Conservation (phyloP, 2,797 vertebrate species). For the Brotula barbata region DNA sequence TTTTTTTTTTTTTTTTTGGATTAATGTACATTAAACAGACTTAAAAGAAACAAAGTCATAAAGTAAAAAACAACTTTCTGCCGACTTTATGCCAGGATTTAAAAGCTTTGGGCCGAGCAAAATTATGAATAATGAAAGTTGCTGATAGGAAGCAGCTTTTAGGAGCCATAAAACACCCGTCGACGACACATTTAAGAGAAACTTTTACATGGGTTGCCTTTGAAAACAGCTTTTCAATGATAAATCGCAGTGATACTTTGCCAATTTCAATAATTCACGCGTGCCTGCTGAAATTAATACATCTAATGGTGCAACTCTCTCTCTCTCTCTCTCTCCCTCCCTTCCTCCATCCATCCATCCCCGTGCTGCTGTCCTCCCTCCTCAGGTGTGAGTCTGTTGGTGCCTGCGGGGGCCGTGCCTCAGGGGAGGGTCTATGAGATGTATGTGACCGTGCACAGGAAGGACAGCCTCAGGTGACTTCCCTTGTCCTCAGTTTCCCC, state of each 20-base stretch:
- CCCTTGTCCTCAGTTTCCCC: conserved; percentile 5
- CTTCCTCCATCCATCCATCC: conserved; percentile 24
- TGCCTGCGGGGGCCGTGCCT: conserved; percentile 91
- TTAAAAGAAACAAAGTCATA: conserved; percentile 1
- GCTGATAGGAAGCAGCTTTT: conserved; percentile 43
- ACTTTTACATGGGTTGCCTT: conserved; percentile 32
- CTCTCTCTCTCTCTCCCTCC: too few relatives aligned
- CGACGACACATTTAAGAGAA: conserved; percentile 45
- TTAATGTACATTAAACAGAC: too few relatives aligned
- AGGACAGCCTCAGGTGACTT: conserved; percentile 91
- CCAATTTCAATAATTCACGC: conserved; percentile 54
- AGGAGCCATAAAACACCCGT: conserved; percentile 37
- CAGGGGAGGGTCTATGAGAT: conserved; percentile 94
- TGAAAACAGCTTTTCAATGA: conserved; percentile 36
- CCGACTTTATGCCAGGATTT: conserved; percentile 30
- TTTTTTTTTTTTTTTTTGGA: too few relatives aligned
- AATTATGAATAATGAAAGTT: conserved; percentile 43
- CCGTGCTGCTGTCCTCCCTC: conserved; percentile 21
- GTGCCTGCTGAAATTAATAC: conserved; percentile 40
- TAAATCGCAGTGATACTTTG: conserved; percentile 46
- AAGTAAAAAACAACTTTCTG: conserved; percentile 10
- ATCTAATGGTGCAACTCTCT: conserved; percentile 29
- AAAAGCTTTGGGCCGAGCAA: conserved; percentile 28
- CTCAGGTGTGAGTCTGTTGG: conserved; percentile 93
- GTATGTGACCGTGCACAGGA: conserved; percentile 96